Evolutionary conservation across 2,797 vertebrate genomes (phyloP).

Genomic region (Coregonus suidteri): DNA sequence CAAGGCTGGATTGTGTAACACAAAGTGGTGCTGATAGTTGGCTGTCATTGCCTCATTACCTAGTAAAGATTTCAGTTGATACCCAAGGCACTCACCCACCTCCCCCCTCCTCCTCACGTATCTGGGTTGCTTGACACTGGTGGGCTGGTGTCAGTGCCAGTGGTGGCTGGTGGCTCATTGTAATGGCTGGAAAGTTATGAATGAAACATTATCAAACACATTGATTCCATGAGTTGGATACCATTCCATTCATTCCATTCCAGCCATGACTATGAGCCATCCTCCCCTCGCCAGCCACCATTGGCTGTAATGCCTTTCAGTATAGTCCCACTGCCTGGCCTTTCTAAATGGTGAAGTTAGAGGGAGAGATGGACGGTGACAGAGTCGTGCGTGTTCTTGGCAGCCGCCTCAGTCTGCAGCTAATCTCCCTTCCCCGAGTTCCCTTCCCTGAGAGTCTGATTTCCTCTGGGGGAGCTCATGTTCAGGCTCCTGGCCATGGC

Average conservation of each 20-base stretch:
- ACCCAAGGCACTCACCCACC: neutral
- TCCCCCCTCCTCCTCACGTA: neutral
- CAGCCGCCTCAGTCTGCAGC: neutral
- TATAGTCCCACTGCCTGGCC: neutral
- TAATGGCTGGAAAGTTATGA: neutral
- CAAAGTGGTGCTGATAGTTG: neutral
- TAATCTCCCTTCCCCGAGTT: neutral
- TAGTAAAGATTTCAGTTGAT: neutral
- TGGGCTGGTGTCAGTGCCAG: neutral
- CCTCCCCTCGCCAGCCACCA: neutral
- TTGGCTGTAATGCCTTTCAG: neutral
- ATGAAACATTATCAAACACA: neutral
- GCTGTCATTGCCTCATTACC: neutral
- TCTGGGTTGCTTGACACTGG: neutral
- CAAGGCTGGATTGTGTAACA: neutral
- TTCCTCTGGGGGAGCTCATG: neutral
- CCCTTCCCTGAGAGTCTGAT: neutral
- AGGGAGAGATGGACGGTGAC: neutral
- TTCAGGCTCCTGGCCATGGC: neutral
- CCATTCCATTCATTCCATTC: neutral
- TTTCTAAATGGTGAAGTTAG: neutral
- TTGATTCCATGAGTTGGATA: neutral
- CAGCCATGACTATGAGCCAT: neutral
- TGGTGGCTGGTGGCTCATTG: neutral
- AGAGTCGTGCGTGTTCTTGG: neutral